phyloP scores from a whole-genome alignment of 92 coral and sea anemone species.

The Siderastrea radians region DNA sequence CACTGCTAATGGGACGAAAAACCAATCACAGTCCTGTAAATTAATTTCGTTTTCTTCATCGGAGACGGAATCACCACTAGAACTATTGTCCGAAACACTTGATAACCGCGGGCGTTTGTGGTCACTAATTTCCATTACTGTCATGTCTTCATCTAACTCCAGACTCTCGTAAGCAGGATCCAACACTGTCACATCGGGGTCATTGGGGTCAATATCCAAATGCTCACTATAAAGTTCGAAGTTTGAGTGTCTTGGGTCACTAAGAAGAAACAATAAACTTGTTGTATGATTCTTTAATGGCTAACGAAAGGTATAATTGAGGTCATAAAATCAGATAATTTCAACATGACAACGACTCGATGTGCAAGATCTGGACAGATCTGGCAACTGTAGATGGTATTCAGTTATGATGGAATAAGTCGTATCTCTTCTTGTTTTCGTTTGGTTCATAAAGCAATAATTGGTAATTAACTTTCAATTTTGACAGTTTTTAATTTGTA shows the following conservation, averaged over 20 bases:
- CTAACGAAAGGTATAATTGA: neutral
- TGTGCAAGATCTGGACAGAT: conserved; percentile 3
- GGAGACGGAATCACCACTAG: conserved; percentile 18
- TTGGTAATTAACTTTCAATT: conserved; percentile 4
- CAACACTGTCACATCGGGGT: conserved; percentile 1
- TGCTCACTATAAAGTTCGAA: conserved; percentile 20
- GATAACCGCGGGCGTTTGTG: conserved; percentile 17
- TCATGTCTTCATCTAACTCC: conserved; percentile 27
- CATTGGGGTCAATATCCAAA: conserved; percentile 16
- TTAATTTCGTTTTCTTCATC: conserved; percentile 6
- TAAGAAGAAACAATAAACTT: conserved; percentile 8
- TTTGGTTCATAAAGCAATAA: conserved; percentile 8
- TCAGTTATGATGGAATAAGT: conserved; percentile 15
- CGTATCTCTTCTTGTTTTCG: neutral
- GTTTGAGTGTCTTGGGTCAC: conserved; percentile 30
- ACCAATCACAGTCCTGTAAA: conserved; percentile 35
- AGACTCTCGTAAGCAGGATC: neutral
- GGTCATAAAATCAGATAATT: neutral
- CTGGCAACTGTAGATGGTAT: conserved; percentile 9
- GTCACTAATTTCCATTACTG: conserved; percentile 8
- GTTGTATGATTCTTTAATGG: neutral
- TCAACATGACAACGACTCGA: conserved; percentile 9
- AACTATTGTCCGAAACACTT: conserved; percentile 20
- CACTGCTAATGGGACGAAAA: conserved; percentile 33
- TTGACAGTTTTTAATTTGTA: conserved; percentile 1